These are phyloP conservation scores for Laticauda laticaudata DNA, from an alignment of 2,113 vertebrate species.

Conservation along the genomic window DNA sequence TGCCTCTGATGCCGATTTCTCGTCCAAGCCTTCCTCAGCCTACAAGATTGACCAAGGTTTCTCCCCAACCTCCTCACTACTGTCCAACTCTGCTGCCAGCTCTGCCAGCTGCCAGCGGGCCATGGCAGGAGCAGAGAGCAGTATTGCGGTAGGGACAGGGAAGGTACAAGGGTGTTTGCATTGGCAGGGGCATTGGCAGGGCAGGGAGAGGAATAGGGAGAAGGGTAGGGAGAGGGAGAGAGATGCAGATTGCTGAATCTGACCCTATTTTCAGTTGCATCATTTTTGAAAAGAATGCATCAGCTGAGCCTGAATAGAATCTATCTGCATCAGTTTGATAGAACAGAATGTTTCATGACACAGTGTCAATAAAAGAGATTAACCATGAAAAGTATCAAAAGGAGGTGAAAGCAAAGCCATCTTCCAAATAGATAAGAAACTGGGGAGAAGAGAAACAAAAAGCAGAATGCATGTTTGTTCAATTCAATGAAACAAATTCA, in stretches of 20 bases:
- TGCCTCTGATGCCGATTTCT: too few relatives aligned
- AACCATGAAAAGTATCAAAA: slow-evolving; percentile 24
- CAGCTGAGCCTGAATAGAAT: slow-evolving; percentile 7
- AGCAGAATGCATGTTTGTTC: background rate
- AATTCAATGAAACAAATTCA: background rate
- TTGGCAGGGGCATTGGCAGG: too few relatives aligned
- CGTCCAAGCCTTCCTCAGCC: too few relatives aligned
- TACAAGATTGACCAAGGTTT: too few relatives aligned
- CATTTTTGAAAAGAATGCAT: slow-evolving; percentile 17
- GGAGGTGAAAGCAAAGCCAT: background rate
- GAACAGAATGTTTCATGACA: slow-evolving; percentile 10
- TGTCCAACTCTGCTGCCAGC: too few relatives aligned
- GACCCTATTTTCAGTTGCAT: background rate
- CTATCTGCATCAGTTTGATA: slow-evolving; percentile 2
- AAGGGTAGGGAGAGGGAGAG: background rate
- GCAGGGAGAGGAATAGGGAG: background rate
- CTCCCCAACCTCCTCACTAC: too few relatives aligned
- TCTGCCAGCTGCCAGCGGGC: too few relatives aligned
- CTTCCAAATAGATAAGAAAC: slow-evolving; percentile 11
- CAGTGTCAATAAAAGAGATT: slow-evolving; percentile 29
- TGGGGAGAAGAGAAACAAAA: background rate
- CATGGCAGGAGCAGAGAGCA: too few relatives aligned
- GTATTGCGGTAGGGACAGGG: too few relatives aligned
- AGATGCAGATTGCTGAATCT: background rate
- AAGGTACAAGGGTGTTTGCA: too few relatives aligned